Base-by-base conservation (phyloP, 2,888 invertebrate genomes). In the Diplazon laetatorius region DNA sequence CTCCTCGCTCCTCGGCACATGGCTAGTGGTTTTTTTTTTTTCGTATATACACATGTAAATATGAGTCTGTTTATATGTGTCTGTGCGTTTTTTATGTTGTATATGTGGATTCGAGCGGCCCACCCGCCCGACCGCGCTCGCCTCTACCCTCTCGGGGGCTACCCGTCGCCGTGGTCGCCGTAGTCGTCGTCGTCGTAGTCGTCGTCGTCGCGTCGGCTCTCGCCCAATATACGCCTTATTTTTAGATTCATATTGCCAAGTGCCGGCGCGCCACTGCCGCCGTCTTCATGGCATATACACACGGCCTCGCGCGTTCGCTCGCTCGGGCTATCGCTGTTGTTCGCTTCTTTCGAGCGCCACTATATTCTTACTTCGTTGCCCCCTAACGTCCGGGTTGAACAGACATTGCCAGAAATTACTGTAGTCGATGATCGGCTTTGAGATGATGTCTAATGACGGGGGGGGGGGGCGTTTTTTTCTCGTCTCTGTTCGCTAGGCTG, bases 191-290 rank as follows among this genome's bases (percentile, higher is more conserved):
- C 55, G 39, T 55, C 42, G 63, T 73, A 55, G 73, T 52, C 16
- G 59, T 76, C 59, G 79, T 82, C 81, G 79, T 65, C 78, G 78
- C 76, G 76, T 81, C 80, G 80, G 82, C 83, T 83, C 85, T 87
- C 86, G 85, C 85, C 86, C 82, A 86, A 87, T 88, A 86, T 86
- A 84, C 81, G 82, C 78, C 82, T 85, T 88, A 88, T 88, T 88
- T 88, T 88, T 88, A 88, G 88, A 87, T 84, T 85, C 85, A 88
- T 88, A 87, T 87, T 79, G 78, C 78, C 78, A 79, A 79, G 78
- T 79, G 76, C 71, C 78, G 78, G 77, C 75, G 75, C 76, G 77
- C 73, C 76, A 68, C 35, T 42, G 75, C 62, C 70, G 71, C 75
- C 78, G 55, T 68, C 72, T 63, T 65, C 72, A 62, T 68, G 60